Percentiles rank a stretch among this genome's conserved stretches.
phyloP scores from a whole-genome alignment of 2,888 invertebrate genomes.

The Neoscelio sp. region DNA sequence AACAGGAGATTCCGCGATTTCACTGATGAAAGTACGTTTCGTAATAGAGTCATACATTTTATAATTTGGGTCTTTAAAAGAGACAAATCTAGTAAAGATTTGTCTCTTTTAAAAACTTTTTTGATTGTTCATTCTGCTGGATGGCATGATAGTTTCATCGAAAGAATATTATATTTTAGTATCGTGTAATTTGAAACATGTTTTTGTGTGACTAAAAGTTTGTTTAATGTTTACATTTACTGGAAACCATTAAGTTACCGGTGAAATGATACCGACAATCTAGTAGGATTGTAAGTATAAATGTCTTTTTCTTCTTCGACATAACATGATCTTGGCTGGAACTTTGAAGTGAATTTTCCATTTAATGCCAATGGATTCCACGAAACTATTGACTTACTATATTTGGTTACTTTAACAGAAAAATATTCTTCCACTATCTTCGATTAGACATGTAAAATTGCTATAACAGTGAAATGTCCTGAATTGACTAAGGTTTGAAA shows the following conservation, averaged over 20 bases:
- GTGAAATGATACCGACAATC: constrained; percentile 15
- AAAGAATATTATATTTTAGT: constrained; percentile 24
- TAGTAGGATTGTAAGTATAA: constrained; percentile 28
- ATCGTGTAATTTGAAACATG: constrained; percentile 31
- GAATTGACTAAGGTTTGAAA: no score
- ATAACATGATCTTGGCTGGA: constrained; percentile 36
- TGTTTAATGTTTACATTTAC: constrained; percentile 23
- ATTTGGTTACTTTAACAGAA: background rate
- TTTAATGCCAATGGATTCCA: constrained; percentile 17
- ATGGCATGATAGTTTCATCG: constrained; percentile 21
- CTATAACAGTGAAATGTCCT: no score
- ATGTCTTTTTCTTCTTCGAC: constrained; percentile 26
- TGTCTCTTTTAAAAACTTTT: no score
- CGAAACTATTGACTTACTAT: constrained; percentile 8
- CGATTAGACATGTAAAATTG: no score
- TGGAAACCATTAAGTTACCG: constrained; percentile 31
- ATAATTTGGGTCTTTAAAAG: no score
- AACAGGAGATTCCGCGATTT: no score
- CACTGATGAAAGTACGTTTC: no score
- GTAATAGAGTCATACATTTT: no score
- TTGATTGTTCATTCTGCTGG: constrained; percentile 32
- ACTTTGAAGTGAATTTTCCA: constrained; percentile 31
- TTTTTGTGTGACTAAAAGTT: background rate
- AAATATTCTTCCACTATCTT: no score
- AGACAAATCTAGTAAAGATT: no score